A percentile compares a stretch with the other conserved stretches of the same genome.
Conservation (phyloP, 1,140 invertebrate genomes). For the Tetragnatha versicolor region DNA sequence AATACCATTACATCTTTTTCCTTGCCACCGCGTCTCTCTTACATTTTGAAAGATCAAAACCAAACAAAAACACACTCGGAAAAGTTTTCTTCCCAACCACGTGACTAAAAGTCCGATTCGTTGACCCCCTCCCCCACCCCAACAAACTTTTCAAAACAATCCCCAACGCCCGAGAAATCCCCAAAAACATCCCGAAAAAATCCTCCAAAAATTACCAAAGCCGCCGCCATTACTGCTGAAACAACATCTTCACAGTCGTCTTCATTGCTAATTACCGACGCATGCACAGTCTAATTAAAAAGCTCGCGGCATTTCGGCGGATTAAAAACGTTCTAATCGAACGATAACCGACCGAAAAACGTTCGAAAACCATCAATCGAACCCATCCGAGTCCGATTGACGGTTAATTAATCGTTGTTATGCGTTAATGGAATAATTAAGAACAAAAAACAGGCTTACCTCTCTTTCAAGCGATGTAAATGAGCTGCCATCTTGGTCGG, state of each 20-base stretch:
- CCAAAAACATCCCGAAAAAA: slow-evolving; percentile 7
- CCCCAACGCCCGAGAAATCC: not conserved
- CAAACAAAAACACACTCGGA: slow-evolving; percentile 42
- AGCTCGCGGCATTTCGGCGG: not conserved
- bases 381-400: not conserved
- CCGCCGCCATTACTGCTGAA: slow-evolving; percentile 51
- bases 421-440: slow-evolving; percentile 14
- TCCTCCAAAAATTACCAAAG: slow-evolving; percentile 10
- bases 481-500: slow-evolving; percentile 51
- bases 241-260: slow-evolving; percentile 48
- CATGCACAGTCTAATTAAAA: slow-evolving; percentile 54
- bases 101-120: slow-evolving; percentile 45
- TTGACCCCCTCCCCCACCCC: slow-evolving; percentile 4
- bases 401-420: not conserved
- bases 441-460: slow-evolving; percentile 42
- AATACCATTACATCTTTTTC: too few relatives aligned
- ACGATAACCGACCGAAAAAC: not conserved
- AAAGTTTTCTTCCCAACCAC: slow-evolving; percentile 50
- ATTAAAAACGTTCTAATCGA: slow-evolving; percentile 17
- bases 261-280: slow-evolving; percentile 49
- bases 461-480: slow-evolving; percentile 44
- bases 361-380: not conserved
- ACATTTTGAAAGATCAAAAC: too few relatives aligned
- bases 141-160: not conserved
- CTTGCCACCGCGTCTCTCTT: too few relatives aligned